A percentile compares a stretch with the other conserved stretches of the same genome.
These are phyloP conservation scores for Parambassis ranga DNA, from an alignment of 2,797 vertebrate species.

Conservation along the genomic window DNA sequence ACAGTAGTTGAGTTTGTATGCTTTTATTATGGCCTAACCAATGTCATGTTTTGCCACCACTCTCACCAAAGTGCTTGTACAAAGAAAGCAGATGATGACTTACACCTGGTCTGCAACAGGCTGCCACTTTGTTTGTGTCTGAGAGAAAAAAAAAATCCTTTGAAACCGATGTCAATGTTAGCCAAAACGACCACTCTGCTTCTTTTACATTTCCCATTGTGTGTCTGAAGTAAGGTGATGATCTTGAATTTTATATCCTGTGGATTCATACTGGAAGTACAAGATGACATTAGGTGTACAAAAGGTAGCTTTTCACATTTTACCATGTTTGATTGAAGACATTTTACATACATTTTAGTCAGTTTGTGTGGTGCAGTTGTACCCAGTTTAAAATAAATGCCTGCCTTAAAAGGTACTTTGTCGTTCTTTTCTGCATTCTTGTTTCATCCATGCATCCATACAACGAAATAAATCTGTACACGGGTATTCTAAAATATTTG, in stretches of 20 bases:
- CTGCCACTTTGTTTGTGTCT: conserved; percentile 63
- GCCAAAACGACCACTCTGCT: conserved; percentile 81
- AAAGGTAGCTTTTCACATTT: conserved; percentile 75
- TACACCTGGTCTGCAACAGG: conserved; percentile 59
- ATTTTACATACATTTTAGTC: conserved; percentile 78
- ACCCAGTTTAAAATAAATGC: conserved; percentile 85
- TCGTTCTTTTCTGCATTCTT: conserved; percentile 34
- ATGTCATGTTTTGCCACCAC: conserved; percentile 74
- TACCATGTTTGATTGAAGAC: conserved; percentile 73
- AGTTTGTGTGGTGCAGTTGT: conserved; percentile 82
- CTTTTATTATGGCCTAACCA: conserved; percentile 66
- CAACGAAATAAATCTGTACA: conserved; percentile 20
- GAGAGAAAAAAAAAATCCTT: conserved; percentile 50
- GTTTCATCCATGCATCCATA: neutral
- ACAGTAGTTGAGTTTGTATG: conserved; percentile 44
- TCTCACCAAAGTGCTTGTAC: conserved; percentile 86
- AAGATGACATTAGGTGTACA: conserved; percentile 64
- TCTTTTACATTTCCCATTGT: conserved; percentile 70
- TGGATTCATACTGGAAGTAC: conserved; percentile 81
- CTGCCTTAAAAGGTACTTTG: conserved; percentile 78
- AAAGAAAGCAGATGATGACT: conserved; percentile 70
- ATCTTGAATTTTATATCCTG: conserved; percentile 75
- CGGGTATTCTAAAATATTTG: conserved; percentile 64
- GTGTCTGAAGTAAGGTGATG: conserved; percentile 58
- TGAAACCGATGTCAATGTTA: conserved; percentile 78